Evolutionary conservation across 2,888 invertebrate genomes (phyloP).

Genomic region (Uloborus plumipes): DNA sequence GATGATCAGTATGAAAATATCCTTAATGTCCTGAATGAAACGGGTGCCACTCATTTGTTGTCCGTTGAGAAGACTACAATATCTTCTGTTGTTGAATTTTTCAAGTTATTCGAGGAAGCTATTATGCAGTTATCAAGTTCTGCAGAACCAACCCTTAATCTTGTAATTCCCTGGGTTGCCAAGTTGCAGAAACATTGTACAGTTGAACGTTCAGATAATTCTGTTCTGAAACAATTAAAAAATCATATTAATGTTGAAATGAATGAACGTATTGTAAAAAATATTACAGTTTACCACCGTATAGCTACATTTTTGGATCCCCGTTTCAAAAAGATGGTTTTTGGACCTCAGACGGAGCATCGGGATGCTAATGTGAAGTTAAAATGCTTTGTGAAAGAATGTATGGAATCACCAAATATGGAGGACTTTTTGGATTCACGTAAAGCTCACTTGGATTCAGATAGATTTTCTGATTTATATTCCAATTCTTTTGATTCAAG

Average conservation of each 20-base stretch:
- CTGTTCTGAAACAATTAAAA: conserved; percentile 47
- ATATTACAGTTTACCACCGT: conserved; percentile 27
- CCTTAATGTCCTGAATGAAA: conserved; percentile 38
- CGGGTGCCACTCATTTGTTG: conserved; percentile 35
- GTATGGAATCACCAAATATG: conserved; percentile 46
- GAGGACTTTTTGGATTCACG: conserved; percentile 25
- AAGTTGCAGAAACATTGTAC: conserved; percentile 41
- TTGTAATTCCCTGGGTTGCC: conserved; percentile 51
- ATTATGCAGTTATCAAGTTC: conserved; percentile 35
- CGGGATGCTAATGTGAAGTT: conserved; percentile 22
- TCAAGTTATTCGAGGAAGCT: conserved; percentile 55
- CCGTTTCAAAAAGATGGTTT: conserved; percentile 33
- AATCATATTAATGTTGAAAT: conserved; percentile 24
- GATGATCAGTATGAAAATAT: conserved; percentile 49
- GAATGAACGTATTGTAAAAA: conserved; percentile 24
- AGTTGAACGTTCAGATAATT: conserved; percentile 4
- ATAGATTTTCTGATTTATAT: not conserved
- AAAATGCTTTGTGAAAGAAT: conserved; percentile 54
- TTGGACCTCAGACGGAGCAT: conserved; percentile 29
- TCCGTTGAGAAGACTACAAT: conserved; percentile 45
- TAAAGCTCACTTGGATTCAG: conserved; percentile 10
- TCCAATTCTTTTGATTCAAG: conserved; percentile 28
- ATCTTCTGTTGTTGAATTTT: conserved; percentile 28
- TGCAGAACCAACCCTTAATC: conserved; percentile 42
- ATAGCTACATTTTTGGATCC: conserved; percentile 56